Conservation (phyloP, 2,797 vertebrate genomes). For the Notolepis coatsorum region DNA sequence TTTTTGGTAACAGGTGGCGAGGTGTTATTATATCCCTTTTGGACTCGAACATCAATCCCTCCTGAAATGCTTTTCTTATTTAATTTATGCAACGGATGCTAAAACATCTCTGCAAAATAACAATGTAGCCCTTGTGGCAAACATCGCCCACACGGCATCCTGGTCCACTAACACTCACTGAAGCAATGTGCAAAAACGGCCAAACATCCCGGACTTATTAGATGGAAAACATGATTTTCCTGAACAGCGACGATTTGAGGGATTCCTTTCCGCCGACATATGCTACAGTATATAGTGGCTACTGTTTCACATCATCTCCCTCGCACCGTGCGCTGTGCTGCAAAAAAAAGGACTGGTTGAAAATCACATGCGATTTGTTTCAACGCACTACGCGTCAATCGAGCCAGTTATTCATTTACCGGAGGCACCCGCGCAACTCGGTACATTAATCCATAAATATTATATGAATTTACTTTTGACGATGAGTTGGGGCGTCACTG, state of each 20-base stretch:
- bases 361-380: conserved; percentile 67
- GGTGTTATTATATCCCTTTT: conserved; percentile 62
- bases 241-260: conserved; percentile 53
- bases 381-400: conserved; percentile 65
- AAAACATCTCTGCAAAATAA: conserved; percentile 73
- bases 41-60: conserved; percentile 50
- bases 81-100: conserved; percentile 65
- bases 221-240: conserved; percentile 55
- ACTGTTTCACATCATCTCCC: conserved; percentile 60
- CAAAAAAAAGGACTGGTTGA: conserved; percentile 77
- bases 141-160: conserved; percentile 78
- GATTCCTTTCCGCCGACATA: conserved; percentile 71
- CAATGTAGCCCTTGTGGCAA: conserved; percentile 78
- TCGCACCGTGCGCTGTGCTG: conserved; percentile 61
- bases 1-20: conserved; percentile 82
- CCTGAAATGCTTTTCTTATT: conserved; percentile 44
- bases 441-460: conserved; percentile 51
- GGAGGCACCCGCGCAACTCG: conserved; percentile 56
- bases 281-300: conserved; percentile 51
- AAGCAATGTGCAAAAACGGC: conserved; percentile 55
- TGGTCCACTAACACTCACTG: conserved; percentile 70
- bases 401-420: conserved; percentile 52
- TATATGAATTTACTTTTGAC: conserved; percentile 49
- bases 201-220: conserved; percentile 54
- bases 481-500: background rate